Percentiles rank a stretch among this genome's conserved stretches.
Evolutionary conservation across 2,888 invertebrate species (phyloP).

Genomic region (Epirrita christyi): DNA sequence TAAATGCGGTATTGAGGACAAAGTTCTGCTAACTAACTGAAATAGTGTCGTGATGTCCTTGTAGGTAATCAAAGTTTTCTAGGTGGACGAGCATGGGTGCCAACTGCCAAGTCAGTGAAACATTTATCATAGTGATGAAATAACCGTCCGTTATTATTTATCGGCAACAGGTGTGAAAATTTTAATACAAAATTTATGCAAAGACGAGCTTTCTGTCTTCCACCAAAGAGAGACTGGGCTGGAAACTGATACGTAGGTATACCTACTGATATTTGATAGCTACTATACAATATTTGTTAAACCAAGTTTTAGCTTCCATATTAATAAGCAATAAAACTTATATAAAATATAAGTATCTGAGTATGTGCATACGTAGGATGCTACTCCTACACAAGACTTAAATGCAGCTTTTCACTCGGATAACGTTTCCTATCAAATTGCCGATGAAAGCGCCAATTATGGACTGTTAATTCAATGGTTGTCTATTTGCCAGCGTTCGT

Average conservation of each 20-base stretch:
- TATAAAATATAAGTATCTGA: background rate
- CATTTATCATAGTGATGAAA: too few species aligned
- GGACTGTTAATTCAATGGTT: constrained; percentile 33
- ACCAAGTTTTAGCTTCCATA: background rate
- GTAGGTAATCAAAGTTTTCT: too few species aligned
- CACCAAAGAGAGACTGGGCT: background rate
- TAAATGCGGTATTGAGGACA: too few species aligned
- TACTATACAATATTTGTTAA: background rate
- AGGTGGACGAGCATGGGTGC: too few species aligned
- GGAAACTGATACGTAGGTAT: background rate
- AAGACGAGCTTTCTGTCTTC: background rate
- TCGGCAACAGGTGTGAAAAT: too few species aligned
- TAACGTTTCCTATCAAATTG: constrained; percentile 35
- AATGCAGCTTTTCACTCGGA: constrained; percentile 33
- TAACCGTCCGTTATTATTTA: too few species aligned
- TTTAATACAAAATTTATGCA: background rate
- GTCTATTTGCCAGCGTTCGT: constrained; percentile 31
- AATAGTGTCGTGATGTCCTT: too few species aligned
- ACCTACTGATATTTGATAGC: too few species aligned
- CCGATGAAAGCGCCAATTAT: constrained; percentile 41
- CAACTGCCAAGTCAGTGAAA: too few species aligned
- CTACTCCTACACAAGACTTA: constrained; percentile 29
- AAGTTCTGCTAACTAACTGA: too few species aligned
- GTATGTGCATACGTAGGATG: constrained; percentile 1
- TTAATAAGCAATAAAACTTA: background rate